Evolutionary conservation across 2,888 invertebrate species (phyloP), one percentile per base, ranked within the genome.

Genomic region (Charanyca ferruginea): DNA sequence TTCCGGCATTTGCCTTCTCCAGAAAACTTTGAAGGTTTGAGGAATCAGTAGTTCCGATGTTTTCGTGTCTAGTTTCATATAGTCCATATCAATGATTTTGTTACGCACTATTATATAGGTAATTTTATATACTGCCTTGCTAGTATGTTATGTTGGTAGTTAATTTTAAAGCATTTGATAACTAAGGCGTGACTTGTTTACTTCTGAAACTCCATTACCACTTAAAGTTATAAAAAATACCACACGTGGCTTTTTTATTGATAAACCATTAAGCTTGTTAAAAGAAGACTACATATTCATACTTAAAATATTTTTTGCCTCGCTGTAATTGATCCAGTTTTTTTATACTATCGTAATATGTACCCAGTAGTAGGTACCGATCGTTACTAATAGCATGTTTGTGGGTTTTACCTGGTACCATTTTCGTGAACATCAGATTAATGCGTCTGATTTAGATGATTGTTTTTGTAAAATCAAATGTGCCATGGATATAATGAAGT

Each of bases 1-100:
- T 80, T 81, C 80, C 73, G 64, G 53, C 61, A 66, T 60, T 60
- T 32, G 41, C 59, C 41, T 66, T 70, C 49, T 57, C 66, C 81
- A 67, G 66, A 68, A 66, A 59, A 48, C 20, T 64, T 57, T 54
- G 57, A 80, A 69, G 66, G 66, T 42, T 78, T 35, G 5, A 58
- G 28, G 11, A 74, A 48, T 59, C 35, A 54, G 22, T 63, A 25
- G 41, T 49, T 42, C 28, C 7, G 16, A 3, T 25, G 38, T 25
- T 47, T 23, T 20, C 18, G 13, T 13, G 38, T 59, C 8, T 22
- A 45, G 5, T 42, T 45, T 18, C 38, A 6, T 35, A 1, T 20
- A 3, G 9, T 44, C 32, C 20, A 0, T 64, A n/a, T 32, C 23
- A n/a, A 67, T 16, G 32, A 11, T 8, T 41, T 22, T 22, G 1